Percentiles rank a stretch among this genome's conserved stretches.
Conservation (phyloP, 2,888 invertebrate genomes). For the Drosophila parthenogenetica region DNA sequence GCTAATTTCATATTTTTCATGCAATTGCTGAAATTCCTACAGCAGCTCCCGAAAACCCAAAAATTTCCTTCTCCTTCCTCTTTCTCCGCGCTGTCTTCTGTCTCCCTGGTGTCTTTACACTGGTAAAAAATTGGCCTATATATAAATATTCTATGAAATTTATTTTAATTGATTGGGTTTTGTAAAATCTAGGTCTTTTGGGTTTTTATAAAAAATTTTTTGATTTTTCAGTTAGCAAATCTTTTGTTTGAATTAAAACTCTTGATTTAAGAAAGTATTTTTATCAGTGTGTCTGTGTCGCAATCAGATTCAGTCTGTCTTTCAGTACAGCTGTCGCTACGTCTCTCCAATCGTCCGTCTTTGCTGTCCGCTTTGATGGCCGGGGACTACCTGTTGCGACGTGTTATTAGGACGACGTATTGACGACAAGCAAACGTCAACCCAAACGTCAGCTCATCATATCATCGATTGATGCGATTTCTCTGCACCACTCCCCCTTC, state of each 20-base stretch:
- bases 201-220: no score
- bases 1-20: slow-evolving; percentile 84
- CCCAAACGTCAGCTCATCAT: slow-evolving; percentile 82
- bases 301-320: slow-evolving; percentile 67
- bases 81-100: not conserved
- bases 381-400: slow-evolving; percentile 84
- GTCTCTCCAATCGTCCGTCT: not conserved
- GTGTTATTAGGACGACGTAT: slow-evolving; percentile 85
- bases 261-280: not conserved
- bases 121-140: no score
- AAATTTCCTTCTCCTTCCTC: slow-evolving; percentile 18
- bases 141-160: no score
- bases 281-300: slow-evolving; percentile 66
- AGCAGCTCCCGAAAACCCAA: slow-evolving; percentile 54
- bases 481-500: no score
- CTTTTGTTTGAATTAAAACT: no score
- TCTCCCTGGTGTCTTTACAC: not conserved
- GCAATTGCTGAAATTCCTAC: slow-evolving; percentile 81
- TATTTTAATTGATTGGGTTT: no score
- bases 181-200: no score
- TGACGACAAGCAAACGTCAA: slow-evolving; percentile 85
- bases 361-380: slow-evolving; percentile 62
- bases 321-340: slow-evolving; percentile 4
- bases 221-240: no score
- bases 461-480: slow-evolving; percentile 78